Evolutionary conservation across 92 coral and sea anemone species (phyloP), one percentile per base, ranked within the genome.

Genomic region (Zoanthus solanderi): DNA sequence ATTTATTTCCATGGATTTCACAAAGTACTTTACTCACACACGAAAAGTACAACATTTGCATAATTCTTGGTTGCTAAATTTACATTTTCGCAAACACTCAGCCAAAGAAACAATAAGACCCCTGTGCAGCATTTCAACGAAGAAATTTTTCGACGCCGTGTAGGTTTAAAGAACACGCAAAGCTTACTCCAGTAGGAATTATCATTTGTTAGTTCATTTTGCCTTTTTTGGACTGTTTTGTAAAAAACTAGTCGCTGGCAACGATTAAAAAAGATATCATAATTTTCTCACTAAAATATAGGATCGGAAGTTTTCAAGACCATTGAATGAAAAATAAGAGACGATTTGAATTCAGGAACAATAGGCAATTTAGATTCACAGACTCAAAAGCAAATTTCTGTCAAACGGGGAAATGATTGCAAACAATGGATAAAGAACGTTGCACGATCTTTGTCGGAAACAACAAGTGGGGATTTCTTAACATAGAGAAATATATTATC

Each of bases 1-100:
- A 46, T 66, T 81, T 81, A 65, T 81, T 81, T 81, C 75, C 61
- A 81, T 28, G 74, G 61, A 23, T 81, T 81, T 81, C 60, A 81
- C 60, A 30, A 65, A 66, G 65, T 81, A 80, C 61, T 81, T 67
- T 67, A 47, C 76, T 11, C 47, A 66, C 61, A 81, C 85, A 66
- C 85, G 85, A 81, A 81, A 81, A 45, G 85, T 81, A 81, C 76
- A 47, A 67, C 85, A 81, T 81, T 81, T 81, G 85, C 85, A 81
- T 81, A 81, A 65, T 81, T 73, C 61, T 65, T 34, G n/a, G 57
- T 47, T 68, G 75, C 53, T 71, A 46, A 81, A 66, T 81, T 65
- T 81, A 81, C 85, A 81, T 81, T 30, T 81, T 66, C 61, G 75
- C 85, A 81, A 79, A 81, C 85, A 63, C 34, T 7, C 57, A 45